phyloP scores from a whole-genome alignment of 2,797 vertebrate genomes.

The Syncerus caffer region DNA sequence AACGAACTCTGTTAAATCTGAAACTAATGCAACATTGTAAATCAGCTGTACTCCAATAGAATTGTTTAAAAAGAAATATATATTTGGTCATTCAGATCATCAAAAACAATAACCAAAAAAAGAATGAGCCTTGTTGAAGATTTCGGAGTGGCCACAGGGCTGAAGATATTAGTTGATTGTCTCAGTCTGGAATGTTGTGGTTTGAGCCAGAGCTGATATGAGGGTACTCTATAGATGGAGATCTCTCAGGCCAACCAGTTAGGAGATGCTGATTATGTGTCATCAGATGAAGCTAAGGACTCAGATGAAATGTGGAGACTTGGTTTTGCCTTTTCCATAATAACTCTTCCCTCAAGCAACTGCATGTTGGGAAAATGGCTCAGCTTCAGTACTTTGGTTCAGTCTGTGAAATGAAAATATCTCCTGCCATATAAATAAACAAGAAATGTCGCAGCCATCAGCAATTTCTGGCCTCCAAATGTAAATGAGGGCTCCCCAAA shows the following conservation, averaged over 20 bases:
- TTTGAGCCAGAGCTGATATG: no score
- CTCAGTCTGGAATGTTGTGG: not conserved
- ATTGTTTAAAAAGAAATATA: not conserved
- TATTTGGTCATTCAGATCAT: not conserved
- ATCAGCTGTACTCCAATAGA: not conserved
- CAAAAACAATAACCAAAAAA: not conserved
- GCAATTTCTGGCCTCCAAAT: not conserved
- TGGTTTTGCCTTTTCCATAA: not conserved
- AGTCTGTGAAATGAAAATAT: not conserved
- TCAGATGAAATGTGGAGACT: not conserved
- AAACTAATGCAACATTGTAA: not conserved
- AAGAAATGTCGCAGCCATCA: not conserved
- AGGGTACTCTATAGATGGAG: not conserved
- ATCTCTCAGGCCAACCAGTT: not conserved
- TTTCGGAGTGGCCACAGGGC: not conserved
- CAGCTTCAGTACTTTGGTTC: not conserved
- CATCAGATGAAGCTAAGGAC: not conserved
- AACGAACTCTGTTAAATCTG: not conserved
- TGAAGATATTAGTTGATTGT: not conserved
- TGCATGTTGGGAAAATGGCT: not conserved
- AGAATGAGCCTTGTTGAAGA: not conserved
- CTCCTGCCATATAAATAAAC: not conserved
- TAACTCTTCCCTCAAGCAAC: not conserved
- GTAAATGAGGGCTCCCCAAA: not conserved
- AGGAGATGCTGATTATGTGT: not conserved